Base-by-base conservation (phyloP, 2,888 invertebrate genomes). In the Keiferia lycopersicella region DNA sequence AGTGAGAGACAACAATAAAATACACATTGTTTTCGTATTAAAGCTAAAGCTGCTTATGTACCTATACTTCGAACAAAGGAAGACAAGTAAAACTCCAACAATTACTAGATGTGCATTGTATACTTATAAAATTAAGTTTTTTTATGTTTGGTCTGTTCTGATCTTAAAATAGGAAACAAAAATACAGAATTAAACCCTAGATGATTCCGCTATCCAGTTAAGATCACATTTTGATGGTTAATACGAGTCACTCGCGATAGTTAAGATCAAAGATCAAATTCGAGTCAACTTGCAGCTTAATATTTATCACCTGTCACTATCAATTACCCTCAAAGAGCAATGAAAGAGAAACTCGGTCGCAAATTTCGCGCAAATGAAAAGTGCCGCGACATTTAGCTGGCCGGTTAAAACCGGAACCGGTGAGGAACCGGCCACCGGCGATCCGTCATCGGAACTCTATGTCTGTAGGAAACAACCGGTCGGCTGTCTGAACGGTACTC, bases 371-470 rank as follows among this genome's bases (percentile, higher is more conserved):
- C 58, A 38, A 38, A 11, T 57, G n/a, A 18, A 60, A 64, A 64
- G 51, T 60, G 45, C 38, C 51, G 60, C 51, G 60, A 64, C 64
- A 41, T 51, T 63, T 63, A 12, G 62, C 62, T 16, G n/a, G 67
- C 61, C 67, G 62, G 64, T 1, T 12, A 22, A 51, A 65, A 16
- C 67, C 60, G 66, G 70, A 67, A 68, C 67, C 67, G 69, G 71
- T 68, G n/a, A n/a, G n/a, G n/a, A 50, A 65, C 67, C 67, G 60
- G 66, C 71, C 71, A 71, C 71, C 71, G 72, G 66, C 61, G 61
- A 39, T 58, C 39, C 58, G 58, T 65, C 67, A 64, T 61, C 61
- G 56, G 67, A 67, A 68, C 70, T 64, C 66, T 60, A 66, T 66
- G 69, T 68, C 61, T 60, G 63, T 51, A 60, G 34, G 56, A 45